Evolutionary conservation across 2,888 invertebrate species (phyloP).

Genomic region (Heliothis peltigera): DNA sequence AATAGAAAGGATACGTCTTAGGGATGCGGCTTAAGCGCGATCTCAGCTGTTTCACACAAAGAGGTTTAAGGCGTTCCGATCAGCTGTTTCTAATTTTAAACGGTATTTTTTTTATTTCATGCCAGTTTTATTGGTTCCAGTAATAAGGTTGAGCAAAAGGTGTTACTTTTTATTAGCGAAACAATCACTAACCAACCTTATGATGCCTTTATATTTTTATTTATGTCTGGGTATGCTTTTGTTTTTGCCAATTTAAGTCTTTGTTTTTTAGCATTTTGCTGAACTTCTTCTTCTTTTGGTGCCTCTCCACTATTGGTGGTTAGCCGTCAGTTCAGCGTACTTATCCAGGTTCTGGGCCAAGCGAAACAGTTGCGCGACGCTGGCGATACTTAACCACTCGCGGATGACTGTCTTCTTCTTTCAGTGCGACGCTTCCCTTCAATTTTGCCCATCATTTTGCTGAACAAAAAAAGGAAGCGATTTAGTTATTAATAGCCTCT

Average conservation of each 20-base stretch:
- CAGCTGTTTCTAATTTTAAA: slow-evolving; percentile 32
- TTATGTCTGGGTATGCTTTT: not conserved
- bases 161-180: slow-evolving; percentile 3
- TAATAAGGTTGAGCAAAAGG: slow-evolving; percentile 4
- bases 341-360: no score
- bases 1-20: slow-evolving; percentile 41
- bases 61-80: slow-evolving; percentile 2
- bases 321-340: no score
- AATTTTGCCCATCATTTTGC: slow-evolving; percentile 15
- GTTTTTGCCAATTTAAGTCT: not conserved
- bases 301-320: no score
- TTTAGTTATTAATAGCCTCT: slow-evolving; percentile 25
- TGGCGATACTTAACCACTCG: no score
- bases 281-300: no score
- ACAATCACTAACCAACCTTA: not conserved
- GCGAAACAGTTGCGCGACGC: no score
- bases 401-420: no score
- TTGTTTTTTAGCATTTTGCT: slow-evolving; percentile 2
- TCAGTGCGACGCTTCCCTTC: no score
- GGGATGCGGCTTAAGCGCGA: slow-evolving; percentile 13
- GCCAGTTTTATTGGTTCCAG: slow-evolving; percentile 14
- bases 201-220: not conserved
- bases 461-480: slow-evolving; percentile 16
- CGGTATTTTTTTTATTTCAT: not conserved
- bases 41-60: not conserved